These are phyloP conservation scores for Cylas formicarius DNA, from an alignment of 1,140 invertebrate genomes.

Conservation along the genomic window DNA sequence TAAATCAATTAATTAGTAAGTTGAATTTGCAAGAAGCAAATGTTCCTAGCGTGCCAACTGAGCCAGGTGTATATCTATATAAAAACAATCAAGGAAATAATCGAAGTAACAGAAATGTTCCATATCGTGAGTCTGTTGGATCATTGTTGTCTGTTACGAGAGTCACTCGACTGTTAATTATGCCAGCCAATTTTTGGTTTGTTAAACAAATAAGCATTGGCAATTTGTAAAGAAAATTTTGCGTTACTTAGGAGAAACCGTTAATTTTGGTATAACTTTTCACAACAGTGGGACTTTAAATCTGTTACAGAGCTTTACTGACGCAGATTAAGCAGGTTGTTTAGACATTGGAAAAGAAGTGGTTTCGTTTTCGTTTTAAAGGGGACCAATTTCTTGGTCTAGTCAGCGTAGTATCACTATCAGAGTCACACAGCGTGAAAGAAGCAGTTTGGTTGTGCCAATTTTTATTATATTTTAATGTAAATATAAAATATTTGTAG, in stretches of 20 bases:
- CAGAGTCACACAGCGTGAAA: constrained; percentile 32
- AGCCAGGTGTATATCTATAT: constrained; percentile 4
- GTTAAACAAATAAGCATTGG: constrained; percentile 32
- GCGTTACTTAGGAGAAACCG: constrained; percentile 42
- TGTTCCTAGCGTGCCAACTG: neutral
- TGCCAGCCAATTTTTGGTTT: constrained; percentile 28
- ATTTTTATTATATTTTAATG: constrained; percentile 13
- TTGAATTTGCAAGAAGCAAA: constrained; percentile 12
- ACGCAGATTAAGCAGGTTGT: constrained; percentile 39
- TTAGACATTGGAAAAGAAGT: constrained; percentile 28
- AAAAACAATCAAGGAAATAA: constrained; percentile 2
- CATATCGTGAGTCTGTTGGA: constrained; percentile 39
- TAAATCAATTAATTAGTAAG: constrained; percentile 10
- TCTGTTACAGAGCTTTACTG: constrained; percentile 27
- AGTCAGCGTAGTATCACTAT: constrained; percentile 28
- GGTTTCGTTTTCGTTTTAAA: constrained; percentile 38
- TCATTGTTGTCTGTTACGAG: constrained; percentile 38
- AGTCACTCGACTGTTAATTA: constrained; percentile 36
- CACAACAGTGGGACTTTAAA: constrained; percentile 2
- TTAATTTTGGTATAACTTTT: constrained; percentile 28
- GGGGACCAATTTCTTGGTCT: constrained; percentile 37
- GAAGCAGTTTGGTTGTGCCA: constrained; percentile 31
- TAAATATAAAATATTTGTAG: constrained; percentile 13
- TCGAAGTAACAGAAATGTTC: constrained; percentile 4
- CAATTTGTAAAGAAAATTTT: constrained; percentile 37